Evolutionary conservation across 2,113 vertebrate genomes (phyloP), one percentile per base, ranked within the genome.

Genomic region (Numida meleagris): DNA sequence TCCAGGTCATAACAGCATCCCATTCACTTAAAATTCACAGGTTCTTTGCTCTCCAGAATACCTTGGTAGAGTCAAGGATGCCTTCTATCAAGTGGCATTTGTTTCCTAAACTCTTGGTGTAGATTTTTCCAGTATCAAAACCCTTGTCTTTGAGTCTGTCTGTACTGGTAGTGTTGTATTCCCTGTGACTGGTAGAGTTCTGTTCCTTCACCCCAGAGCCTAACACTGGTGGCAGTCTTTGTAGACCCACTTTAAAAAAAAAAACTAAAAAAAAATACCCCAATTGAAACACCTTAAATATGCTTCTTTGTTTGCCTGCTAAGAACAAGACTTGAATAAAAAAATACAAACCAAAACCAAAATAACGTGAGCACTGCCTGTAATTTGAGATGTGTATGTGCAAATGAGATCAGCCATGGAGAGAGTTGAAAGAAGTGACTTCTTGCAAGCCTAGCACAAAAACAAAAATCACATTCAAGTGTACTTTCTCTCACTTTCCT

Each of bases 391-490:
- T 89, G 65, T 89, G 95, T 94, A 42, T 95, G 83, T 89, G 82
- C 95, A 96, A 89, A 83, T 92, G 80, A 94, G 94, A 93, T 80
- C 82, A 96, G 79, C 93, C 76, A 63, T 94, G 2, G 1, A 91
- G 86, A 95, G 82, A 74, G 90, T 85, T 92, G 82, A 59, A 95
- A 66, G 86, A 96, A 90, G 93, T 91, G 94, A 95, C 89, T 95
- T 96, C 68, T 95, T 94, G 94, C 94, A 86, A 97, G 96, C 95
- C 96, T 96, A 97, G 88, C 93, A 96, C 88, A 96, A 93, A 89
- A 92, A 77, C 20, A 55, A 61, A 46, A 74, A 70, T 40, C 42
- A 50, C 76, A 33, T 93, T 95, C 89, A 95, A 97, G 82, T 97
- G 97, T 97, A 93, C 94, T 96, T 97, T 92, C 73, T 92, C 71